A percentile compares a stretch with the other conserved stretches of the same genome.
These are phyloP conservation scores for Myanophis thanlyinensis DNA, from an alignment of 2,113 vertebrate genomes.

Conservation along the genomic window DNA sequence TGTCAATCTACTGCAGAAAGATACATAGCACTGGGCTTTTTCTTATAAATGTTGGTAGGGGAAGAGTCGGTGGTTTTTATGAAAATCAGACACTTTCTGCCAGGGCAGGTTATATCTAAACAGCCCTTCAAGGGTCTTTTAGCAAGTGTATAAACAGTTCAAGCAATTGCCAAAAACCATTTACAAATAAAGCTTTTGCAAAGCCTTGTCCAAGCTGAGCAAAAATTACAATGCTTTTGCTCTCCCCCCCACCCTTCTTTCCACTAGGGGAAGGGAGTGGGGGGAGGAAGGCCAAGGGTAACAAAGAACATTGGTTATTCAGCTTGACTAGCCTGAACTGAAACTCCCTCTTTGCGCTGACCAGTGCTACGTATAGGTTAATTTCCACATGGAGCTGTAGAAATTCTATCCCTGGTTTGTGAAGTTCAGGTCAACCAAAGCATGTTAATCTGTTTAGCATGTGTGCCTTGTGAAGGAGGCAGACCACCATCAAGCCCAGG, in stretches of 20 bases:
- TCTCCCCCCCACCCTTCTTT: conserved; percentile 3
- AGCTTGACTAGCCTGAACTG: conserved; percentile 73
- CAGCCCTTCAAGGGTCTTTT: conserved; percentile 7
- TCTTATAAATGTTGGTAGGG: neutral
- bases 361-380: conserved; percentile 79
- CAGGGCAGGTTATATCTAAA: neutral
- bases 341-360: conserved; percentile 75
- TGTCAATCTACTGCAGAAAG: neutral
- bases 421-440: conserved; percentile 79
- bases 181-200: conserved; percentile 51
- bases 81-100: neutral
- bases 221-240: neutral
- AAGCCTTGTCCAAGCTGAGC: conserved; percentile 42
- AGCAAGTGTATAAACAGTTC: conserved; percentile 4
- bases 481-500: conserved; percentile 78
- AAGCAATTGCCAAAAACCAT: conserved; percentile 42
- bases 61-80: neutral
- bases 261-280: conserved; percentile 61
- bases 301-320: conserved; percentile 77
- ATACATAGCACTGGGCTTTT: neutral
- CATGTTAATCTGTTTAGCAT: conserved; percentile 92
- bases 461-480: conserved; percentile 79
- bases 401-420: conserved; percentile 81
- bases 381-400: conserved; percentile 81
- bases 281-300: conserved; percentile 64